Percentiles rank a stretch among this genome's conserved stretches.
Evolutionary conservation across 2,113 vertebrate genomes (phyloP).

Genomic region (Eulemur rufifrons): DNA sequence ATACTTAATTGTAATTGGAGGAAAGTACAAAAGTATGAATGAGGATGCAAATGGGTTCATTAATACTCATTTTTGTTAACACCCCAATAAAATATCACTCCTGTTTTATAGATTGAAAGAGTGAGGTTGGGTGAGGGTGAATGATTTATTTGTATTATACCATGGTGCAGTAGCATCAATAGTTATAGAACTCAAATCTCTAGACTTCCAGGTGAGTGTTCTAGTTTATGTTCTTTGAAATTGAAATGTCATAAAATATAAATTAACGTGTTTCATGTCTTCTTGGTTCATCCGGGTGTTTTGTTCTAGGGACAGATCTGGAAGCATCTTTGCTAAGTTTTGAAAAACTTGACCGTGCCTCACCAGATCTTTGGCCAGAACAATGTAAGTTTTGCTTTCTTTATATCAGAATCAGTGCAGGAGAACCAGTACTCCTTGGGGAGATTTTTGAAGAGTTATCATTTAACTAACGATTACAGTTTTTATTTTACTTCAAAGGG

Average conservation of each 20-base stretch:
- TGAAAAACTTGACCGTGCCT: conserved; percentile 97
- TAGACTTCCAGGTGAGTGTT: conserved; percentile 26
- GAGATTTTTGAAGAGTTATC: conserved; percentile 29
- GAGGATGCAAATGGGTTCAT: neutral
- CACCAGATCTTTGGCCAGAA: conserved; percentile 98
- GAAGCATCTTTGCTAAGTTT: conserved; percentile 96
- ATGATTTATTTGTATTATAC: conserved; percentile 26
- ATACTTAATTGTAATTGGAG: neutral
- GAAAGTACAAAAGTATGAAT: neutral
- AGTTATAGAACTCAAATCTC: conserved; percentile 25
- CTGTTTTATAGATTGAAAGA: neutral
- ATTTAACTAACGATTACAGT: conserved; percentile 33
- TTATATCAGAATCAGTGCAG: neutral
- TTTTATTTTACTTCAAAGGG: conserved; percentile 34
- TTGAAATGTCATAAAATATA: conserved; percentile 2
- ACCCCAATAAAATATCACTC: neutral
- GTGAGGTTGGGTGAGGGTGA: neutral
- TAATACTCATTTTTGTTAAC: neutral
- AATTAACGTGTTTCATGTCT: neutral
- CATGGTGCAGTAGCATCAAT: neutral
- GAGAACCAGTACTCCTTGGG: neutral
- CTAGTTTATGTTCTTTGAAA: conserved; percentile 35
- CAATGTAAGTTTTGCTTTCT: conserved; percentile 88
- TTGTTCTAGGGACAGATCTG: conserved; percentile 90
- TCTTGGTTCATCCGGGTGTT: neutral